phyloP scores from a whole-genome alignment of 2,888 invertebrate species.

The Drosophila nr. medialis region DNA sequence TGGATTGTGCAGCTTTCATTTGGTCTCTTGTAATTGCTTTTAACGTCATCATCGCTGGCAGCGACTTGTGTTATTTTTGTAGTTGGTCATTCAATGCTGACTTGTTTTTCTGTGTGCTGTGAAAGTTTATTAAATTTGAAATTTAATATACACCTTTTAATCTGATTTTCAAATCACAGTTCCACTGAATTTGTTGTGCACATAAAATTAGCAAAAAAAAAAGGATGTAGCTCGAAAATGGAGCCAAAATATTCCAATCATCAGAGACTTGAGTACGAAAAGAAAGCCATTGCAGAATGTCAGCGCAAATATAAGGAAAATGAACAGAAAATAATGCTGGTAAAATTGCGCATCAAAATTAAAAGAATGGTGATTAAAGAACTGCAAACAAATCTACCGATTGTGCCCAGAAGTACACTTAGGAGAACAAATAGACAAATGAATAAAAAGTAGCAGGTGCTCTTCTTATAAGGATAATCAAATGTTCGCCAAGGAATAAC shows the following conservation, averaged over 20 bases:
- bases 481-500: neutral
- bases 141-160: constrained; percentile 19
- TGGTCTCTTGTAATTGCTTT: constrained; percentile 72
- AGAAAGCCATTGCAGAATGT: constrained; percentile 14
- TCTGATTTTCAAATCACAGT: constrained; percentile 62
- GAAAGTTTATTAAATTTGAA: constrained; percentile 58
- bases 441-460: neutral
- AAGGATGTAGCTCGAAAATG: neutral
- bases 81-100: constrained; percentile 22
- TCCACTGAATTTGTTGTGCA: constrained; percentile 23
- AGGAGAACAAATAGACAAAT: neutral
- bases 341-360: constrained; percentile 19
- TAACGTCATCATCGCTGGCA: constrained; percentile 73
- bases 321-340: neutral
- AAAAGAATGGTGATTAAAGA: constrained; percentile 39
- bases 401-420: neutral
- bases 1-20: constrained; percentile 42
- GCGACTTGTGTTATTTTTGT: constrained; percentile 31
- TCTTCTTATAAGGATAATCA: constrained; percentile 7
- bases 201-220: constrained; percentile 2
- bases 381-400: constrained; percentile 9
- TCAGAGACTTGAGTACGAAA: neutral
- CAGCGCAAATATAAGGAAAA: neutral
- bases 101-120: constrained; percentile 17
- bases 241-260: neutral